Evolutionary conservation across 2,113 vertebrate species (phyloP).

Genomic region (Macrotis lagotis): DNA sequence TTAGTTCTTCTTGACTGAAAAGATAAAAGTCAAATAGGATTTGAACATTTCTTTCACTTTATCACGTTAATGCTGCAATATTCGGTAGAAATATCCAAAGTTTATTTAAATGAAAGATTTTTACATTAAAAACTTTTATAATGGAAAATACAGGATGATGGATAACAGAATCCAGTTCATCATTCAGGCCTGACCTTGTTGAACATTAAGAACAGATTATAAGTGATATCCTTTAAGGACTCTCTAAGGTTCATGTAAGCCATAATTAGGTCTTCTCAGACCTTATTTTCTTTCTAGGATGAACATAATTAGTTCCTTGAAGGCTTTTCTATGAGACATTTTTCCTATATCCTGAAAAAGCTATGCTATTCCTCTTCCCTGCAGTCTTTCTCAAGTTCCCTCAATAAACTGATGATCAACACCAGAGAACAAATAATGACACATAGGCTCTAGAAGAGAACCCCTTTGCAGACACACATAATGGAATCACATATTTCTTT

Average conservation of each 20-base stretch:
- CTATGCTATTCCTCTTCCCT: slow-evolving; percentile 49
- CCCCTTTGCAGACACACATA: not conserved
- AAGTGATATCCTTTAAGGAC: slow-evolving; percentile 46
- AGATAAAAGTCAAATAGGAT: not conserved
- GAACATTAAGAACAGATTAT: slow-evolving; percentile 49
- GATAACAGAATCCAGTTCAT: slow-evolving; percentile 36
- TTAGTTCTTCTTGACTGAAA: not conserved
- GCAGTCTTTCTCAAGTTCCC: slow-evolving; percentile 43
- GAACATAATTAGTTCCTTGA: slow-evolving; percentile 43
- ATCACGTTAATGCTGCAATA: not conserved
- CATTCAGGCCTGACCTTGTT: slow-evolving; percentile 57
- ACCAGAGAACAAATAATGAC: not conserved
- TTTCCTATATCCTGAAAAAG: slow-evolving; percentile 65
- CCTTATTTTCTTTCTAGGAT: slow-evolving; percentile 55
- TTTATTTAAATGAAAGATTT: slow-evolving; percentile 2
- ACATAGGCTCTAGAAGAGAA: not conserved
- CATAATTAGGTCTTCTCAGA: slow-evolving; percentile 49
- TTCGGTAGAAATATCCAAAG: not conserved
- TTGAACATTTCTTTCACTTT: not conserved
- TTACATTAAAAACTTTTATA: slow-evolving; percentile 14
- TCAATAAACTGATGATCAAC: slow-evolving; percentile 40
- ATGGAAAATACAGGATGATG: not conserved
- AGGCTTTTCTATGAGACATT: slow-evolving; percentile 45
- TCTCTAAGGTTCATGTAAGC: slow-evolving; percentile 45
- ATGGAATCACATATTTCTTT: slow-evolving; percentile 21